phyloP scores from a whole-genome alignment of 2,888 invertebrate genomes.

The Microplitis deprimator region DNA sequence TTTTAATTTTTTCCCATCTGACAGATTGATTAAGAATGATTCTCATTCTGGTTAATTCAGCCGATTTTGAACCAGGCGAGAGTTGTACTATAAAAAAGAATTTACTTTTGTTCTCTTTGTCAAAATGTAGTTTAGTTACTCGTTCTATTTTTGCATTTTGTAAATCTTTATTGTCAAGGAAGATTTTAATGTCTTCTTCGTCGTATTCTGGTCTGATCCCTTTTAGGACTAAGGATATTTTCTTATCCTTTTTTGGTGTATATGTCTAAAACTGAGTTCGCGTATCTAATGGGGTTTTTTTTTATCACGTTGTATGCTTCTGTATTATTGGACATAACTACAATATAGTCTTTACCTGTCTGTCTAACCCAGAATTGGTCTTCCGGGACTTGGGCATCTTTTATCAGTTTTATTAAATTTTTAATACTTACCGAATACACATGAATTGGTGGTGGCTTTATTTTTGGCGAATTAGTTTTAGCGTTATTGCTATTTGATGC shows the following conservation, averaged over 20 bases:
- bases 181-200: not conserved
- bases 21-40: no score
- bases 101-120: no score
- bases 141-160: not conserved
- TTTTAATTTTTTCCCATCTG: no score
- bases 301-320: not conserved
- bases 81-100: no score
- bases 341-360: not conserved
- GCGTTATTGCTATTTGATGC: not conserved
- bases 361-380: not conserved
- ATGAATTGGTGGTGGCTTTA: not conserved
- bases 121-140: not conserved
- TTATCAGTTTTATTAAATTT: not conserved
- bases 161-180: not conserved
- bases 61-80: no score
- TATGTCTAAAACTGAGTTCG: not conserved
- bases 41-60: no score
- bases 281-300: not conserved
- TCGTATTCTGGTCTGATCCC: not conserved
- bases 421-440: not conserved
- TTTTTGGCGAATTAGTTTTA: not conserved
- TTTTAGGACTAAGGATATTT: not conserved
- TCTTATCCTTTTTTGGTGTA: not conserved
- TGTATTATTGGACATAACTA: not conserved
- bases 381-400: not conserved